Evolutionary conservation across 1,140 invertebrate species (phyloP), one percentile per base, ranked within the genome.

Genomic region (Bombus cullumanus): DNA sequence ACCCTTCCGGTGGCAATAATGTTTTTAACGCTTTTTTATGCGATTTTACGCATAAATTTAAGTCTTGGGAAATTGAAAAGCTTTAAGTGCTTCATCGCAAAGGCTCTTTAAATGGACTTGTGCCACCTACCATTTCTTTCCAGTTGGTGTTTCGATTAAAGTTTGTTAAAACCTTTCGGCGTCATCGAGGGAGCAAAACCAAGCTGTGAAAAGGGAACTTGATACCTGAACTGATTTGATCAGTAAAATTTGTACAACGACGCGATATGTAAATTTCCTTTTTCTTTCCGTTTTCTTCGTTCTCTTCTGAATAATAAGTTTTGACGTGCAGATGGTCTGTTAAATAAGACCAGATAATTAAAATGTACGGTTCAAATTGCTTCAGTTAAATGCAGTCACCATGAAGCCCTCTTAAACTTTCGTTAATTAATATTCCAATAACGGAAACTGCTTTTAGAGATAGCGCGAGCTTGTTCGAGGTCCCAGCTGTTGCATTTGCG

Each of bases 381-480:
- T 69, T 25, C 18, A 75, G 64, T 41, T 77, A 31, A 77, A 69
- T 76, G 10, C 64, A 57, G 22, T 77, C 34, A 37, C 39, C 10
- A 57, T 9, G 64, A 74, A 59, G n/a, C 28, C 4, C 66, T 31
- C 64, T 79, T 79, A 78, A 79, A 69, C 37, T 84, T 79, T 39
- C 13, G 82, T 25, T 79, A 84, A 84, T 84, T 84, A 79, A 79
- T 84, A 71, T 43, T 71, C 66, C 75, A 66, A 84, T 71, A 69
- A 34, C 37, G 13, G 66, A 31, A 37, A 3, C 47, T 59, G 37
- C 13, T 39, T 47, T 47, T 34, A 37, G 5, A 59, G 64, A 78
- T 69, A 28, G 66, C 13, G 28, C n/a, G n/a, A 71, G 59, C 15
- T 47, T 10, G 72, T n/a, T 37, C 75, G 31, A 15, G n/a, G 22